Base-by-base conservation (phyloP, 1,140 invertebrate genomes). In the Penaeus vannamei region DNA sequence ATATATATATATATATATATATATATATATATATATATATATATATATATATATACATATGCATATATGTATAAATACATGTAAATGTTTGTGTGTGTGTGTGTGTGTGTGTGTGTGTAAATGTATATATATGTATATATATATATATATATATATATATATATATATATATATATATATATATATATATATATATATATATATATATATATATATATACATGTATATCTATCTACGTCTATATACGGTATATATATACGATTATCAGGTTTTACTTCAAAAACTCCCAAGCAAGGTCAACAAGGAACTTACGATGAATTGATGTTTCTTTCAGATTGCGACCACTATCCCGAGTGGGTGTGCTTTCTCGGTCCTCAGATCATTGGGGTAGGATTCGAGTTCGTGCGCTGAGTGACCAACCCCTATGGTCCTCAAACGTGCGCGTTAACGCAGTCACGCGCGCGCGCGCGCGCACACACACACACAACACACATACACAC, bases 31-130 rank as follows among this genome's bases (percentile, higher is more conserved):
- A 14, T 66, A 66, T 66, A 66, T 66, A 66, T 66, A 66, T 66
- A 66, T 66, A 66, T 66, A 66, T 66, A 66, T 66, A 66, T 66
- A 66, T 66, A 66, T 66, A 66, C 19, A 66, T 66, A 66, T 66
- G 19, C 19, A 66, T 66, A 19, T 66, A 66, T 66, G 19, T 66
- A 19, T 19, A 66, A 12, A 66, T 66, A 66, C 19, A 66, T 66
- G 19, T 66, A 66, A 22, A 64, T 64, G n/a, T 64, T 22, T 76
- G n/a, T 72, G 5, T 76, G 22, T 76, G 2, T 76, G 22, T 76
- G n/a, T 32, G 22, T 76, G 32, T 76, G 32, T 29, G 32, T 2
- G 10, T 29, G 32, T 72, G n/a, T n/a, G 1, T n/a, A n/a, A 23
- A 72, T 72, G n/a, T 72, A n/a, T 26, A n/a, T 26, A n/a, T 72